These are phyloP conservation scores for Blastobasis adustella DNA, from an alignment of 2,888 invertebrate species.

Conservation along the genomic window DNA sequence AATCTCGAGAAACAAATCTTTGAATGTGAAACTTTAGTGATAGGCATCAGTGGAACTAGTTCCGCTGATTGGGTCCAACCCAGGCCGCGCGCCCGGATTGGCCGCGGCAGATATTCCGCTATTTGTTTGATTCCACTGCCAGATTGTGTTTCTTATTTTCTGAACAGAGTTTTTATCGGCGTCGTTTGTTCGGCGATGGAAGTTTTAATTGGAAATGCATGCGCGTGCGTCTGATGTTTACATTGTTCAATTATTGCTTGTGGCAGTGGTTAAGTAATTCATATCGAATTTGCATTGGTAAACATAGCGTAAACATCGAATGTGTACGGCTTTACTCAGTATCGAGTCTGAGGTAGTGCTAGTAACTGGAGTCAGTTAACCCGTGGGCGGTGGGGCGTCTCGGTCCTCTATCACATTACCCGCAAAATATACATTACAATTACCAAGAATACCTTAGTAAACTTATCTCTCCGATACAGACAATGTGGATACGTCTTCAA, in stretches of 20 bases:
- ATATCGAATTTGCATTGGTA: too few species aligned
- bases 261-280: background rate
- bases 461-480: background rate
- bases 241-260: background rate
- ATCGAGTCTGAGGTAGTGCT: too few species aligned
- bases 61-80: conserved; percentile 69
- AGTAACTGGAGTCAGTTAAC: conserved; percentile 35
- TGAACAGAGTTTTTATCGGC: conserved; percentile 33
- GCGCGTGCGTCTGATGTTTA: too few species aligned
- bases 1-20: conserved; percentile 75
- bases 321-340: too few species aligned
- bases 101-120: conserved; percentile 56
- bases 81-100: conserved; percentile 41
- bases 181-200: background rate
- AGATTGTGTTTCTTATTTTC: conserved; percentile 68
- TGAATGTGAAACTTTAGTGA: conserved; percentile 73
- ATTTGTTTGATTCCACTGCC: conserved; percentile 63
- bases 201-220: too few species aligned
- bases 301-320: too few species aligned
- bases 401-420: conserved; percentile 41
- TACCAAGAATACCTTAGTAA: conserved; percentile 12
- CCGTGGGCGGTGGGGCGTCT: conserved; percentile 44
- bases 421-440: conserved; percentile 49
- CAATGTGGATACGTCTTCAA: background rate
- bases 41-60: conserved; percentile 71